A percentile compares a stretch with the other conserved stretches of the same genome.
phyloP scores from a whole-genome alignment of 2,113 vertebrate species.

The Ciconia boyciana region DNA sequence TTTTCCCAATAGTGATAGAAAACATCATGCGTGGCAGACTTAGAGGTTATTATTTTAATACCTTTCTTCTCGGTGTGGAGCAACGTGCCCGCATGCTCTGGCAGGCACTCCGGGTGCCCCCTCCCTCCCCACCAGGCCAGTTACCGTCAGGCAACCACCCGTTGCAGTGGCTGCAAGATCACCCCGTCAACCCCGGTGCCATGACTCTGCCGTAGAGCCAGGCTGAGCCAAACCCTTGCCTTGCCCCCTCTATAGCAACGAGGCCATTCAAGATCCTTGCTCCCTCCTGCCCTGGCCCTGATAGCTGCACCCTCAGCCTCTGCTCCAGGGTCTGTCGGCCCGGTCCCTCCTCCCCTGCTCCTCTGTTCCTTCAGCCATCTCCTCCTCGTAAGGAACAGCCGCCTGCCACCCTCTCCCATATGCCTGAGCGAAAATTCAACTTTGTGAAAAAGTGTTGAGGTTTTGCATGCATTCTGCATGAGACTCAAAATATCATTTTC shows the following conservation, averaged over 20 bases:
- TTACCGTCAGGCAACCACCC: neutral
- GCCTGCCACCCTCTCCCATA: fast-evolving
- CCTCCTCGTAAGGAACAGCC: fast-evolving
- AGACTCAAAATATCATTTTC: neutral
- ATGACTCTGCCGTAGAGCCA: neutral
- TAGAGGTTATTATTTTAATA: slow-evolving; percentile 4
- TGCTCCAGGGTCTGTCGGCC: neutral
- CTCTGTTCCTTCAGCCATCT: neutral
- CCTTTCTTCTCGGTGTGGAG: neutral
- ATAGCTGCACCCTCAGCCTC: neutral
- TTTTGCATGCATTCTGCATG: neutral
- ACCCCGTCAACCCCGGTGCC: fast-evolving
- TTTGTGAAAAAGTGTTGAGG: fast-evolving
- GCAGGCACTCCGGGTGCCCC: fast-evolving
- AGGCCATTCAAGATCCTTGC: neutral
- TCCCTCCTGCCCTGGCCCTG: neutral
- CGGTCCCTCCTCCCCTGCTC: fast-evolving
- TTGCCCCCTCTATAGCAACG: fast-evolving
- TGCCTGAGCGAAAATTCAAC: fast-evolving
- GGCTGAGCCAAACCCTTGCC: neutral
- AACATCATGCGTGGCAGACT: slow-evolving; percentile 12
- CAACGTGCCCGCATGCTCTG: fast-evolving
- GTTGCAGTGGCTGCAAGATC: neutral
- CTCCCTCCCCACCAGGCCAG: neutral
- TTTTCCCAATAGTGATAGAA: slow-evolving; percentile 49